phyloP scores from a whole-genome alignment of 2,113 vertebrate species.

The Isichthys henryi region DNA sequence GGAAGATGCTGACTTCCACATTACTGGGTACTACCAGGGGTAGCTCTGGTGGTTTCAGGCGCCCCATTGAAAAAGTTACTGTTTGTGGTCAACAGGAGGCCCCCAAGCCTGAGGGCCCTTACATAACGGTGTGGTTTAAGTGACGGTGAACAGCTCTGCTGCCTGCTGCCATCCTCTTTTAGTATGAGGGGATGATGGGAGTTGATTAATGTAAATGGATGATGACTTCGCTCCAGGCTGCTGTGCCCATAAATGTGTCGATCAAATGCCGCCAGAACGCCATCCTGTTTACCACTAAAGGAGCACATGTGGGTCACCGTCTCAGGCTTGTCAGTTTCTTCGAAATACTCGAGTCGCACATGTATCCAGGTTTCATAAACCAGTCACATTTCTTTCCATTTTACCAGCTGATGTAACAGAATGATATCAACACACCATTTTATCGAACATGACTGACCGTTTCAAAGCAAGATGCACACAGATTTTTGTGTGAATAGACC shows the following conservation, averaged over 20 bases:
- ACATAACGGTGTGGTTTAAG: neutral
- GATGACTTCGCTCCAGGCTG: conserved; percentile 9
- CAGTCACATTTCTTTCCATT: neutral
- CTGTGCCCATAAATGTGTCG: conserved; percentile 19
- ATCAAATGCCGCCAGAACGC: conserved; percentile 20
- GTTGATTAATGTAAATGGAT: conserved; percentile 51
- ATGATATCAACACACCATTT: neutral
- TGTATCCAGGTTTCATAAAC: neutral
- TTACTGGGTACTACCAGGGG: neutral
- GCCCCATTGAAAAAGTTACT: neutral
- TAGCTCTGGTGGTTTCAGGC: neutral
- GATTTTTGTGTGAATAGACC: neutral
- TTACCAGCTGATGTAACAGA: neutral
- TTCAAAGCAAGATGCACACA: neutral
- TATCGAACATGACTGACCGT: neutral
- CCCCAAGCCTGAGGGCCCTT: neutral
- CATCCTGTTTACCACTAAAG: conserved; percentile 13
- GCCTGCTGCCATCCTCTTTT: neutral
- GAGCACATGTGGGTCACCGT: neutral
- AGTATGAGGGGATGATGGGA: neutral
- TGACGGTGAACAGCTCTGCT: neutral
- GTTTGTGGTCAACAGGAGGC: neutral
- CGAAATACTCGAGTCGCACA: neutral
- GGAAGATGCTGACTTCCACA: neutral
- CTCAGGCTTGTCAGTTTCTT: neutral